Base-by-base conservation (phyloP, 2,797 vertebrate genomes). In the Diplodus puntazzo region DNA sequence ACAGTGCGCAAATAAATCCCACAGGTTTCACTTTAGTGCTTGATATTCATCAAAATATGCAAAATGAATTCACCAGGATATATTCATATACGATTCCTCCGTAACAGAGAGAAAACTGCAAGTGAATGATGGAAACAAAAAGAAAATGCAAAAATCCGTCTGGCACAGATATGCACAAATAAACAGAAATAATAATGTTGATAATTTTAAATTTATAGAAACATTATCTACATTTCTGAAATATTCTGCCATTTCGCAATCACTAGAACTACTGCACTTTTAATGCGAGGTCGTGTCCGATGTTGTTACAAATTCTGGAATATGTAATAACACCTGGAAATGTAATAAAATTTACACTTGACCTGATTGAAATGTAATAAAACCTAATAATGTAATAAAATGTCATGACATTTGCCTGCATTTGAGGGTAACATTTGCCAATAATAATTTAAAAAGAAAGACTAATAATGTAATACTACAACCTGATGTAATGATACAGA, bases 21-120 rank as follows among this genome's bases (percentile, higher is more conserved):
- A 48, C 1, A 39, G 42, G 74, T 80, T 79, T 83, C 61, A 84
- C 71, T 83, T 46, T 11, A 74, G 49, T 65, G 55, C 27, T 27
- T 58, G 13, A 67, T n/a, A 71, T 82, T 70, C 61, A 70, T 64
- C 67, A 75, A 64, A 60, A 54, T 16, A 87, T 86, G 71, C 73
- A 71, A 69, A 81, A 81, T 52, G 63, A 83, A 84, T 69, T 73
- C 63, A 78, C 4, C 50, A 21, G 60, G 21, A 79, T 46, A 76
- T 54, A 76, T 80, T 73, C 68, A 73, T 73, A 69, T 57, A 79
- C 71, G 73, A 70, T 65, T 63, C 70, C 52, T 75, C 45, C 60
- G 58, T 53, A 72, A 75, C 14, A 66, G 42, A 61, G 34, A 18
- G 17, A 25, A 67, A 73, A 64, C 54, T 55, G 69, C 42, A 69